Base-by-base conservation (phyloP, 2,113 vertebrate genomes). In the Mystacornis crossleyi region DNA sequence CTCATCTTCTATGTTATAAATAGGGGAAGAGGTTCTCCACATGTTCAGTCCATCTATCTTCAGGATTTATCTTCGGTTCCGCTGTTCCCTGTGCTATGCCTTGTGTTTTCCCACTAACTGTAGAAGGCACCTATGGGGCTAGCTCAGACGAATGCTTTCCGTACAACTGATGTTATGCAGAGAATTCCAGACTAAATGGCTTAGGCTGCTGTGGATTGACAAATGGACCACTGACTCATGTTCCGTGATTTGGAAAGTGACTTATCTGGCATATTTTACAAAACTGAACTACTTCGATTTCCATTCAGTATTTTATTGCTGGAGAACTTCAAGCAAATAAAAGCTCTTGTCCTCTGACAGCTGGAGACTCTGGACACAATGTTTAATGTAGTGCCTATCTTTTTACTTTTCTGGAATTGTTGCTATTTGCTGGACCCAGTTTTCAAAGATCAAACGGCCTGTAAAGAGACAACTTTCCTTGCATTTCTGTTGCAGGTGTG, bases 401-500 rank as follows among this genome's bases (percentile, higher is more conserved):
- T 69, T 31, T 70, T 62, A 38, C 10, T 24, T 62, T 58, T 62
- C 61, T 81, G 78, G 25, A 78, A 53, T 87, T 53, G 19, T 54
- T 82, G 18, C 53, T 55, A 0, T 81, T 89, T 62, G 9, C 60
- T 81, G 61, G 20, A 71, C 74, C 33, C 51, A 29, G 8, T 61
- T 48, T 66, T 78, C 53, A 60, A 36, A 54, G 48, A 34, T 29
- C 55, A 71, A 45, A 64, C 31, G 79, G 42, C 9, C 18, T 57
- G 38, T 54, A n/a, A 69, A 51, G 47, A 84, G 34, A 62, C 57
- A 86, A 53, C 8, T 18, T 47, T 24, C n/a, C 4, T 31, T 89
- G 36, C 55, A 14, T 93, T 85, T 97, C 36, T 90, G 17, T 92
- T 67, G 31, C 66, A 99, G 99, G 99, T 69, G 98, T 99, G 28